Percentiles rank a stretch among this genome's conserved stretches.
phyloP scores from a whole-genome alignment of 2,113 vertebrate genomes.

The Hystrix cristata region DNA sequence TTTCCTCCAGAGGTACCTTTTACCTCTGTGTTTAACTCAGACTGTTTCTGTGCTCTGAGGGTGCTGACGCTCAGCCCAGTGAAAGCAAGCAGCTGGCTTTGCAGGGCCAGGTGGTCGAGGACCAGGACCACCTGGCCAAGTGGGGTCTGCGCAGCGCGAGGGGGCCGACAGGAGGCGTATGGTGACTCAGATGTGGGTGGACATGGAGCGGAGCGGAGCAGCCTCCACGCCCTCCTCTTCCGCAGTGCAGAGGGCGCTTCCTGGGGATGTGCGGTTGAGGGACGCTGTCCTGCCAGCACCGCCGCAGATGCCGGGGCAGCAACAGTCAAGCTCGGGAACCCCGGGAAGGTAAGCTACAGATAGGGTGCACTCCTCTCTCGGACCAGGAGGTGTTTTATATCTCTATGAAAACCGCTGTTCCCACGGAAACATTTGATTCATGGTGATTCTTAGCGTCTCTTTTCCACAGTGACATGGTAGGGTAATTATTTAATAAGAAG shows the following conservation, averaged over 20 bases:
- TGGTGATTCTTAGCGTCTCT: background rate
- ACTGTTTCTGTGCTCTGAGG: background rate
- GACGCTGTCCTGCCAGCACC: background rate
- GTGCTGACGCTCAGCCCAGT: background rate
- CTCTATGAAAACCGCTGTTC: background rate
- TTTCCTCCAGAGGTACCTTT: background rate
- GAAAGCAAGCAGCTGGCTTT: background rate
- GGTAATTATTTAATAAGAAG: conserved; percentile 4
- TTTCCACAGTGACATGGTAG: background rate
- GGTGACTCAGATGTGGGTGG: conserved; percentile 70
- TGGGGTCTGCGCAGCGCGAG: background rate
- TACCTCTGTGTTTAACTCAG: background rate
- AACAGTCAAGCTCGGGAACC: background rate
- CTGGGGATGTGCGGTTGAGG: conserved; percentile 64
- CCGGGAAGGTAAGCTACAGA: background rate
- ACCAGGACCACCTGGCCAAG: background rate
- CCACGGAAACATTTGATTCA: background rate
- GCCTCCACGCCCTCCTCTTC: conserved; percentile 49
- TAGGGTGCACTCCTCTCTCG: background rate
- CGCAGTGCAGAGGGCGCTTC: conserved; percentile 41
- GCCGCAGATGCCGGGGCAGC: background rate
- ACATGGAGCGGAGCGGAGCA: background rate
- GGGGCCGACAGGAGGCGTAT: conserved; percentile 43
- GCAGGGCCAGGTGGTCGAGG: background rate
- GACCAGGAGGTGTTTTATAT: background rate